Conservation (phyloP, 1,140 invertebrate genomes). For the Drosophila kurseongensis region DNA sequence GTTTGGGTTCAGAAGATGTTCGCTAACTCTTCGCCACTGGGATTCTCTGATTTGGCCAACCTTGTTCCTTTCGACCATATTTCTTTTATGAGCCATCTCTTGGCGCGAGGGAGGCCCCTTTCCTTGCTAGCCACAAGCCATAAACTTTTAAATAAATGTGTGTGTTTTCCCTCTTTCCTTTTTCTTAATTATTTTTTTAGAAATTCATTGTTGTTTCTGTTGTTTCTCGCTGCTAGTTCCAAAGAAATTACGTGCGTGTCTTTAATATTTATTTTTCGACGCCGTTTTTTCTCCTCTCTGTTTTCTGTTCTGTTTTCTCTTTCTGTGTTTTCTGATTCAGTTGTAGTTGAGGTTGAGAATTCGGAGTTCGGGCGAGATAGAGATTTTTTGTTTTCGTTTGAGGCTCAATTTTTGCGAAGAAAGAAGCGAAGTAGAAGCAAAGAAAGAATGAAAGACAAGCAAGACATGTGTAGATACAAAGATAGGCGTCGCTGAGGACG, state of each 20-base stretch:
- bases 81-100: background rate
- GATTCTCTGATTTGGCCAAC: slow-evolving; percentile 7
- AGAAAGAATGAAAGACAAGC: slow-evolving; percentile 2
- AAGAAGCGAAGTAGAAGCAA: slow-evolving; percentile 25
- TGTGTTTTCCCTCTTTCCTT: slow-evolving; percentile 7
- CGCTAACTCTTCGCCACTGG: too few relatives aligned
- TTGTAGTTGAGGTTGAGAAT: slow-evolving; percentile 9
- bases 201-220: slow-evolving; percentile 60
- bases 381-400: slow-evolving; percentile 26
- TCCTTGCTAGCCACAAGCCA: background rate
- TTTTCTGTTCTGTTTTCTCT: background rate
- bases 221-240: slow-evolving; percentile 51
- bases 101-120: background rate
- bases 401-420: slow-evolving; percentile 32
- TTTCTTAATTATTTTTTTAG: slow-evolving; percentile 72
- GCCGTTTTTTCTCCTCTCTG: background rate
- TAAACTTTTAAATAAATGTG: slow-evolving; percentile 39
- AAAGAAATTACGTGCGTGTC: slow-evolving; percentile 73
- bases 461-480: slow-evolving; percentile 50
- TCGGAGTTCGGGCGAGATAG: slow-evolving; percentile 20
- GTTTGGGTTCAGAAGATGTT: too few relatives aligned
- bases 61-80: background rate
- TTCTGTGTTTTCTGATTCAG: background rate
- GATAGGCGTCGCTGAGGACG: slow-evolving; percentile 8
- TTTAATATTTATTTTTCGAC: slow-evolving; percentile 54